phyloP scores from a whole-genome alignment of 1,140 invertebrate genomes.

The Aphidius ervi region DNA sequence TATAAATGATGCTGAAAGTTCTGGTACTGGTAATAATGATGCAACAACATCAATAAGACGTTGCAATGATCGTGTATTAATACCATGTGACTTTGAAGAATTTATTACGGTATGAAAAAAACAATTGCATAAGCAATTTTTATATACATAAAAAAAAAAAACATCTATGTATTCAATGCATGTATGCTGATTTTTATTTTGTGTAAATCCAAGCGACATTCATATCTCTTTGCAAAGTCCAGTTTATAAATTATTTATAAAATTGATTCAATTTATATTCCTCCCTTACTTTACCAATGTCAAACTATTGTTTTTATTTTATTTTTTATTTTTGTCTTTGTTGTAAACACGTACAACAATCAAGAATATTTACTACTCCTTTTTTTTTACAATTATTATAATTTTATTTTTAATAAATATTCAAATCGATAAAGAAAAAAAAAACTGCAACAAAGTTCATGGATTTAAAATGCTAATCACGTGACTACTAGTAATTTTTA shows the following conservation, averaged over 20 bases:
- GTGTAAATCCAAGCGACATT: too few species aligned
- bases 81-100: constrained; percentile 79
- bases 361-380: too few species aligned
- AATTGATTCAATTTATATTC: constrained; percentile 5
- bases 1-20: constrained; percentile 34
- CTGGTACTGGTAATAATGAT: constrained; percentile 35
- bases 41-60: constrained; percentile 38
- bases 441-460: too few species aligned
- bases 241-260: constrained; percentile 16
- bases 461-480: too few species aligned
- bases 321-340: too few species aligned
- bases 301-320: too few species aligned
- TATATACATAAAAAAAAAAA: not conserved
- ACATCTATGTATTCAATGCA: not conserved
- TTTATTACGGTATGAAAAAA: constrained; percentile 59
- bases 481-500: too few species aligned
- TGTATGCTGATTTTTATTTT: not conserved
- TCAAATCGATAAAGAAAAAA: too few species aligned
- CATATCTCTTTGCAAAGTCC: not conserved
- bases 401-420: too few species aligned
- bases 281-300: too few species aligned
- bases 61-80: constrained; percentile 69
- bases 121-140: not conserved
- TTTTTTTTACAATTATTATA: too few species aligned
- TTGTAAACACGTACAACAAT: too few species aligned